These are phyloP conservation scores for Drosophila tani DNA, from an alignment of 1,140 invertebrate genomes.

Conservation along the genomic window DNA sequence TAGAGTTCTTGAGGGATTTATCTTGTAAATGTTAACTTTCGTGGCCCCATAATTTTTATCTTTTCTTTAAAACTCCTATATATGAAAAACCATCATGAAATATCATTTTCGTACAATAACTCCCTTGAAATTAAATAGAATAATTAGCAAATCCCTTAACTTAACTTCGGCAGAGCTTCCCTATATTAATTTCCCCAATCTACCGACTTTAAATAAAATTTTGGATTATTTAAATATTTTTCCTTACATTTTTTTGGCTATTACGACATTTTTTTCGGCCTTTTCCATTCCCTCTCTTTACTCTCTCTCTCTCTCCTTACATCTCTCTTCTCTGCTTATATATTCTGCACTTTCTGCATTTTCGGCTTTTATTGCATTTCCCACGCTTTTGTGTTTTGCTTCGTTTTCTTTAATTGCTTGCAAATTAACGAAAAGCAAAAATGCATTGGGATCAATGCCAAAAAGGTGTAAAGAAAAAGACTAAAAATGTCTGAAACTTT, in stretches of 20 bases:
- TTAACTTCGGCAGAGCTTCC: neutral
- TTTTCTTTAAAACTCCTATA: too few relatives aligned
- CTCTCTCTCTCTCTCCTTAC: neutral
- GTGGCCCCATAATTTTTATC: neutral
- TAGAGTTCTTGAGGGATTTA: neutral
- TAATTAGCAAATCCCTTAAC: too few relatives aligned
- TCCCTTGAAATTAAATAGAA: too few relatives aligned
- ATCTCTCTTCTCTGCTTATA: conserved; percentile 24
- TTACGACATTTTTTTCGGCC: conserved; percentile 72
- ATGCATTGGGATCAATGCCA: conserved; percentile 72
- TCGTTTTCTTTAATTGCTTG: conserved; percentile 56
- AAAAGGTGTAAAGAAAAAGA: conserved; percentile 60
- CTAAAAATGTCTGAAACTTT: conserved; percentile 62
- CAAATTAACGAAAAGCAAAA: conserved; percentile 48
- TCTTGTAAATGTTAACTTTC: neutral
- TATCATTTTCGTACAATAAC: neutral
- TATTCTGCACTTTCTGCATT: conserved; percentile 50
- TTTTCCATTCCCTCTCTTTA: conserved; percentile 34
- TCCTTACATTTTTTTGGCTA: conserved; percentile 40
- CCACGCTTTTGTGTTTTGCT: conserved; percentile 59
- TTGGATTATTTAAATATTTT: conserved; percentile 11
- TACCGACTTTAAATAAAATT: neutral
- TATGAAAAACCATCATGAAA: neutral
- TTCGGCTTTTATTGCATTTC: conserved; percentile 52
- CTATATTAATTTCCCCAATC: neutral